Percentiles rank a stretch among this genome's conserved stretches.
These are phyloP conservation scores for Cathartes aura DNA, from an alignment of 2,113 vertebrate species.

Conservation along the genomic window DNA sequence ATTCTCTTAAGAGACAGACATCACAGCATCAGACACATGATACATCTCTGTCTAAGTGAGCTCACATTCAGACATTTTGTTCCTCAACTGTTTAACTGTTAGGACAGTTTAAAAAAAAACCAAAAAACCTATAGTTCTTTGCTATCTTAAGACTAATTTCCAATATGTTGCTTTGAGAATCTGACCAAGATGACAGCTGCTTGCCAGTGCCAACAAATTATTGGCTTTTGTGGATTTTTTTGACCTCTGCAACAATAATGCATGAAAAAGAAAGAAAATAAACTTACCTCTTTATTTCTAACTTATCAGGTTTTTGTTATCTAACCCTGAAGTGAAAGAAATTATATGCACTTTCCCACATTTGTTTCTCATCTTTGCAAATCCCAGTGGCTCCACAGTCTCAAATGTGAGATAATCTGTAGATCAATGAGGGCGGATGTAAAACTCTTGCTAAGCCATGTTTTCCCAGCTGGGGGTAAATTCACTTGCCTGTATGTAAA, in stretches of 20 bases:
- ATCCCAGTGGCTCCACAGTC: slow-evolving; percentile 81
- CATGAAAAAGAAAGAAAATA: slow-evolving; percentile 20
- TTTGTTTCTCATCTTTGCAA: slow-evolving; percentile 76
- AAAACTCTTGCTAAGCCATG: slow-evolving; percentile 90
- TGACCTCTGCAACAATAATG: slow-evolving; percentile 7
- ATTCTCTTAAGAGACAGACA: neutral
- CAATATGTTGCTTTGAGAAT: neutral
- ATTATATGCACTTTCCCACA: slow-evolving; percentile 84
- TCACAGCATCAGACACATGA: neutral
- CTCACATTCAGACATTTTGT: slow-evolving; percentile 6
- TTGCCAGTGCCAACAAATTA: neutral
- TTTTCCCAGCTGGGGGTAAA: slow-evolving; percentile 92
- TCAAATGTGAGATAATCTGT: slow-evolving; percentile 90
- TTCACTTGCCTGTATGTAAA: slow-evolving; percentile 87
- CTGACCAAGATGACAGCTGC: neutral
- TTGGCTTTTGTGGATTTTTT: slow-evolving; percentile 15
- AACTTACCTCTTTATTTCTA: slow-evolving; percentile 58
- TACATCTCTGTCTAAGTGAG: neutral
- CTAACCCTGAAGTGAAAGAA: slow-evolving; percentile 76
- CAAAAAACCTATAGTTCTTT: neutral
- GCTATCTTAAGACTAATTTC: neutral
- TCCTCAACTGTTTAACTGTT: neutral
- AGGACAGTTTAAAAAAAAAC: neutral
- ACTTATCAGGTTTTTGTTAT: slow-evolving; percentile 67
- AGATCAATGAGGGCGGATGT: slow-evolving; percentile 93